phyloP scores from a whole-genome alignment of 2,888 invertebrate species.

The Linhomoeus sp. region DNA sequence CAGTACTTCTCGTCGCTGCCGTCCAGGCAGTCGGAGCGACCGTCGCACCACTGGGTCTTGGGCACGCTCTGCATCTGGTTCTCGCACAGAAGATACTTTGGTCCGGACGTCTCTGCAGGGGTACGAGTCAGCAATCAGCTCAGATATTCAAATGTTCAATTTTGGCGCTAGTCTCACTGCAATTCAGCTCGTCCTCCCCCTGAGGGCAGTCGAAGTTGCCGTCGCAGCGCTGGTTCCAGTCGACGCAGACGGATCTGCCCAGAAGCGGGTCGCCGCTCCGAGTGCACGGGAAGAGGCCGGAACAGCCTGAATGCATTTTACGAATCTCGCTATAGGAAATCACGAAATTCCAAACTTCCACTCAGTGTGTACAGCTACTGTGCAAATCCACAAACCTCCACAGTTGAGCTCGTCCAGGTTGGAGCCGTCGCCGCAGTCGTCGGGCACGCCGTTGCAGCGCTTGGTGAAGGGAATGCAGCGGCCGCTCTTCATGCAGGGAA shows the following conservation, averaged over 20 bases:
- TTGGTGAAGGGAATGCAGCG: constrained; percentile 17
- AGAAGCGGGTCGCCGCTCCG: constrained; percentile 6
- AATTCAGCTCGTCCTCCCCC: constrained; percentile 23
- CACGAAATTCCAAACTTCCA: no score
- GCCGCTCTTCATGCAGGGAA: constrained; percentile 21
- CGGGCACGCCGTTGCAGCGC: constrained; percentile 21
- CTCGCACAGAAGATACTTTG: constrained; percentile 20
- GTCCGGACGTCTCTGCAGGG: constrained; percentile 14
- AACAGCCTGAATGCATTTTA: constrained; percentile 19
- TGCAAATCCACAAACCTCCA: no score
- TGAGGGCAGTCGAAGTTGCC: constrained; percentile 17
- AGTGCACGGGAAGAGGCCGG: constrained; percentile 21
- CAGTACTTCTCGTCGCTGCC: constrained; percentile 23
- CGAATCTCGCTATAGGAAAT: no score
- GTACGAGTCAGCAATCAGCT: no score
- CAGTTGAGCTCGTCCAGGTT: constrained; percentile 17
- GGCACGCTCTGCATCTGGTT: constrained; percentile 23
- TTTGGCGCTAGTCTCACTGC: no score
- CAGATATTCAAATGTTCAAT: no score
- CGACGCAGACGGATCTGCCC: constrained; percentile 12
- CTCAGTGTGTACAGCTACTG: no score
- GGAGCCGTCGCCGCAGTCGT: constrained; percentile 23
- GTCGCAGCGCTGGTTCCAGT: constrained; percentile 17
- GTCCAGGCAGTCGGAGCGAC: constrained; percentile 18
- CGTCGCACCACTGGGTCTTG: constrained; percentile 22